Evolutionary conservation across 2,888 invertebrate species (phyloP).

Genomic region (Ochropacha duplaris): DNA sequence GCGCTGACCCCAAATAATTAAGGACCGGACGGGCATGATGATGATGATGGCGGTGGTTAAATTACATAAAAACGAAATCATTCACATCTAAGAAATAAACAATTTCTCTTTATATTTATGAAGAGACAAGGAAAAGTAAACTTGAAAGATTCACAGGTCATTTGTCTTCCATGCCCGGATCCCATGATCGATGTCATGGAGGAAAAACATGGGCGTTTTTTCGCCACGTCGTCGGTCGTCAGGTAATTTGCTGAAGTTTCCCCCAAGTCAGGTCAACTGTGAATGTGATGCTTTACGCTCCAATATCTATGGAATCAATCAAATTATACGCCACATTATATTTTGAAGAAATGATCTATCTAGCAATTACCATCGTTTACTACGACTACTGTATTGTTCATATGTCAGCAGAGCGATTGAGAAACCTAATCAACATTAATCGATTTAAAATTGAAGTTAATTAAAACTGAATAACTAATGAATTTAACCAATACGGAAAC

Average conservation of each 20-base stretch:
- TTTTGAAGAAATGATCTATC: too few species aligned
- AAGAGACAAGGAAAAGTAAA: neutral
- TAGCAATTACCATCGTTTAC: too few species aligned
- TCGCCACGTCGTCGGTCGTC: conserved; percentile 16
- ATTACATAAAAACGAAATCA: neutral
- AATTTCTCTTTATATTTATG: neutral
- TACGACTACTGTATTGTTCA: too few species aligned
- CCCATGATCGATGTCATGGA: conserved; percentile 42
- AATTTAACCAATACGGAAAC: too few species aligned
- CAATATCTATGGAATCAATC: neutral
- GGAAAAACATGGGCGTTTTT: conserved; percentile 35
- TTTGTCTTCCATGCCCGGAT: conserved; percentile 41
- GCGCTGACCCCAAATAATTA: too few species aligned
- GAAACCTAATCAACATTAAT: too few species aligned
- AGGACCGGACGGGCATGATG: too few species aligned
- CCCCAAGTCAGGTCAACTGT: conserved; percentile 1
- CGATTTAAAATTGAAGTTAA: too few species aligned
- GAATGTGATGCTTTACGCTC: neutral
- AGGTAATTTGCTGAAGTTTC: conserved; percentile 3
- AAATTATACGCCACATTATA: too few species aligned
- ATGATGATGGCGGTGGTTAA: too few species aligned
- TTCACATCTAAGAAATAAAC: neutral
- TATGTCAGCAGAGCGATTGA: too few species aligned
- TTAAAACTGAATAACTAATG: too few species aligned
- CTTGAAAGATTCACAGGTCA: conserved; percentile 41